phyloP scores from a whole-genome alignment of 2,797 vertebrate species.

The Delichon dasypus region DNA sequence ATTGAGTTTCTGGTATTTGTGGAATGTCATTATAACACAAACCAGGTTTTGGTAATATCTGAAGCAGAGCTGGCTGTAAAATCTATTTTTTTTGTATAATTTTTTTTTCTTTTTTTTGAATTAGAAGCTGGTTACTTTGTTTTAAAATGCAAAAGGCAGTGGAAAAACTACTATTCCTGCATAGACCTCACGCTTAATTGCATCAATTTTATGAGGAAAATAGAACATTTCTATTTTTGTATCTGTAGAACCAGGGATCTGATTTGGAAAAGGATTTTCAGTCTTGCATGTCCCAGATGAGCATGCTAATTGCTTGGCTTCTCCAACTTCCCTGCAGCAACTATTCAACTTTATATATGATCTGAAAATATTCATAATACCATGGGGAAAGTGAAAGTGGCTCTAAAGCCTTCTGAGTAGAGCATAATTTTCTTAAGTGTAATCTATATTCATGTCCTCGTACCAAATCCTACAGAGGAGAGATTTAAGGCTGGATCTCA shows the following conservation, averaged over 20 bases:
- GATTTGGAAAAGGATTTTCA: constrained; percentile 17
- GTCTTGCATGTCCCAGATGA: background rate
- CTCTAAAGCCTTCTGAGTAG: background rate
- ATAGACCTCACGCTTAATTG: background rate
- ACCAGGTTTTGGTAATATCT: background rate
- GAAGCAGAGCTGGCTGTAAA: background rate
- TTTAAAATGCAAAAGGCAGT: background rate
- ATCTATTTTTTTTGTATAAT: background rate
- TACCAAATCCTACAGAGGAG: background rate
- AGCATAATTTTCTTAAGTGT: background rate
- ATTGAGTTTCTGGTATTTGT: background rate
- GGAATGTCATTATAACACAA: background rate
- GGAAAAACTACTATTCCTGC: background rate
- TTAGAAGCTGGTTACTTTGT: background rate
- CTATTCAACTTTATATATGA: background rate
- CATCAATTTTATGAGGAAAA: background rate
- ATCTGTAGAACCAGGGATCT: background rate
- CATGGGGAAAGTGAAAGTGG: background rate
- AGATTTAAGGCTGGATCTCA: background rate
- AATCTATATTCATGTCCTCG: background rate
- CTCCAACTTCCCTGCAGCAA: constrained; percentile 29
- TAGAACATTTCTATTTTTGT: background rate
- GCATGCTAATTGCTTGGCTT: constrained; percentile 24
- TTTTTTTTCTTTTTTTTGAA: background rate
- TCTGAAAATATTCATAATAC: constrained; percentile 16